Percentiles rank a stretch among this genome's conserved stretches.
phyloP scores from a whole-genome alignment of 2,797 vertebrate genomes.

The Crax fasciolata region DNA sequence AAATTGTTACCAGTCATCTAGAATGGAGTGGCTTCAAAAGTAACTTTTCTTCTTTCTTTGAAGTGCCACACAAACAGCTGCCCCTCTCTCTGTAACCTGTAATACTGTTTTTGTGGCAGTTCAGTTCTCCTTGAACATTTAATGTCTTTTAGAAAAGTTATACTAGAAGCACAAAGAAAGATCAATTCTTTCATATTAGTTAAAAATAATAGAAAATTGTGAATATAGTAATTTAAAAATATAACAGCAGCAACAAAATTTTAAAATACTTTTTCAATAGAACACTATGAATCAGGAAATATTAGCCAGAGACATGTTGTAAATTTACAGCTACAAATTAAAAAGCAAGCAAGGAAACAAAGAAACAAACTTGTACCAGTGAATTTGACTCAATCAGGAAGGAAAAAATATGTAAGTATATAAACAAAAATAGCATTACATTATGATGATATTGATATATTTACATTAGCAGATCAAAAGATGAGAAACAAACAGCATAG shows the following conservation, averaged over 20 bases:
- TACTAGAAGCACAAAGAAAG: not conserved
- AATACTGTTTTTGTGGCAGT: not conserved
- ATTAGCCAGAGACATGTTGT: not conserved
- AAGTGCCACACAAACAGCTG: not conserved
- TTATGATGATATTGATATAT: not conserved
- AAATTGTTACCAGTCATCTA: conserved; percentile 13
- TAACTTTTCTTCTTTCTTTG: not conserved
- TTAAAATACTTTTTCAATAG: not conserved
- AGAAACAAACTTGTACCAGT: not conserved
- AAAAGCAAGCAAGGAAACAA: not conserved
- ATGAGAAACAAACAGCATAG: not conserved
- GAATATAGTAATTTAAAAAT: not conserved
- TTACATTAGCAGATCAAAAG: not conserved
- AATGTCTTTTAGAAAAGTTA: not conserved
- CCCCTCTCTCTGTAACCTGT: not conserved
- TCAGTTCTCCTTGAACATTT: not conserved
- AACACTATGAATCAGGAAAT: not conserved
- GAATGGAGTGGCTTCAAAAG: conserved; percentile 6
- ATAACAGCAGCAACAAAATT: rapidly evolving
- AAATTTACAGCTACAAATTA: not conserved
- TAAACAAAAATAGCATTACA: not conserved
- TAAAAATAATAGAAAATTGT: not conserved
- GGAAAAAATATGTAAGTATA: not conserved
- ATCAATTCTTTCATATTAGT: not conserved
- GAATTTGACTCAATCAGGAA: not conserved